Evolutionary conservation across 2,888 invertebrate genomes (phyloP), one percentile per base, ranked within the genome.

Genomic region (Halocaridina rubra): DNA sequence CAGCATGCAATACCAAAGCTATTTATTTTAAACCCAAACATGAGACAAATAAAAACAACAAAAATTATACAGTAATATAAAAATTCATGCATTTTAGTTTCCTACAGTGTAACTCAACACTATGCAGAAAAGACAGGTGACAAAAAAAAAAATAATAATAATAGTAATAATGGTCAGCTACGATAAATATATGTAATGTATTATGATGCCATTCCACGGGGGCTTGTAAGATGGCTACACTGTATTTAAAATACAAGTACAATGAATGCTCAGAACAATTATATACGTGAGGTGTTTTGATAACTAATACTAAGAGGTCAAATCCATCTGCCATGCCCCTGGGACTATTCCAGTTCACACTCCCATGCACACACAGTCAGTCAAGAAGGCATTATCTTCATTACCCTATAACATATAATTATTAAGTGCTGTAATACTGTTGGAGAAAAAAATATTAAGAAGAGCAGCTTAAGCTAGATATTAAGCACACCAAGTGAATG

Each of bases 121-220:
- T 77, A 81, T 81, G 81, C 81, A 81, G 81, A 81, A 80, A 72
- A 82, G 71, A 69, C 59, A n/a, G 82, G 77, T 82, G 82, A 82
- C 16, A 82, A 76, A 82, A 57, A 82, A 77, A n/a, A n/a, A n/a
- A n/a, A n/a, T n/a, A n/a, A n/a, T n/a, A n/a, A n/a, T n/a, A n/a
- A n/a, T n/a, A n/a, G n/a, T n/a, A n/a, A 77, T 53, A 57, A 59
- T 77, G 72, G 61, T 81, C 75, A 64, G 75, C 74, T 77, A 69
- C 22, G 30, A 69, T 39, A 59, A 69, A 64, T 81, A 76, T 72
- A 69, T 82, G 71, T n/a, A 53, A 53, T 69, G 61, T 27, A 71
- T 67, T 82, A 81, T 75, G 75, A 72, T 39, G 69, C 82, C 82
- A 82, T 77, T 82, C 71, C 82, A 82, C 77, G 77, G 82, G 82